Evolutionary conservation across 1,140 invertebrate species (phyloP).

Genomic region (Lepidurus arcticus): DNA sequence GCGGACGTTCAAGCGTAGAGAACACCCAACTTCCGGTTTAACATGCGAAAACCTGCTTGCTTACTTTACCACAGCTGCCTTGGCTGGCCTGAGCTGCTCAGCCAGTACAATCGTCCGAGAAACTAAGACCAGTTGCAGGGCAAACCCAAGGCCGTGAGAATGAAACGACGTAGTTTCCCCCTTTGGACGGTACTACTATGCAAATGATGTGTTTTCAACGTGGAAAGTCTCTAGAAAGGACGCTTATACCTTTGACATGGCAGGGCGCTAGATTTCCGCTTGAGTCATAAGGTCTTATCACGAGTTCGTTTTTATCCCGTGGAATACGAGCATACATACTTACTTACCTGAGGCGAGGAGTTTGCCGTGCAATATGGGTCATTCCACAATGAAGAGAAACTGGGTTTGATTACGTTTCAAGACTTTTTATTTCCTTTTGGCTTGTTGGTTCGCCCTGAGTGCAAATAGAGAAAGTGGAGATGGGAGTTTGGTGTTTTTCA

Average conservation of each 20-base stretch:
- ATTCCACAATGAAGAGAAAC: too few species aligned
- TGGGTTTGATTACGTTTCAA: too few species aligned
- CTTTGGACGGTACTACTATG: neutral
- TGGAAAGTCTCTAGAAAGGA: neutral
- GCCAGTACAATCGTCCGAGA: neutral
- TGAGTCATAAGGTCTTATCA: neutral
- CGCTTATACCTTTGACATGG: neutral
- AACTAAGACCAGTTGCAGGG: neutral
- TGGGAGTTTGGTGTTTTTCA: neutral
- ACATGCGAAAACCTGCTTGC: neutral
- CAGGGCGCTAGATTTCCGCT: neutral
- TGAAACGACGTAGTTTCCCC: neutral
- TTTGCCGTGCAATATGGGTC: too few species aligned
- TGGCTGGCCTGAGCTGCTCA: neutral
- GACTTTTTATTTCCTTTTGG: too few species aligned
- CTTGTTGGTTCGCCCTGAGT: too few species aligned
- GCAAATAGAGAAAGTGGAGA: neutral
- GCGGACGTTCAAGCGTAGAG: neutral
- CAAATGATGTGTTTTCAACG: neutral
- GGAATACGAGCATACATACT: too few species aligned
- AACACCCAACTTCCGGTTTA: slow-evolving; percentile 14
- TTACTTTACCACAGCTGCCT: slow-evolving; percentile 1
- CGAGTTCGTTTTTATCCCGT: too few species aligned
- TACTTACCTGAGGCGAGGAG: too few species aligned
- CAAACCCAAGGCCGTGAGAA: slow-evolving; percentile 14